Evolutionary conservation across 2,797 vertebrate genomes (phyloP).

Genomic region (Fistularia commersonii): DNA sequence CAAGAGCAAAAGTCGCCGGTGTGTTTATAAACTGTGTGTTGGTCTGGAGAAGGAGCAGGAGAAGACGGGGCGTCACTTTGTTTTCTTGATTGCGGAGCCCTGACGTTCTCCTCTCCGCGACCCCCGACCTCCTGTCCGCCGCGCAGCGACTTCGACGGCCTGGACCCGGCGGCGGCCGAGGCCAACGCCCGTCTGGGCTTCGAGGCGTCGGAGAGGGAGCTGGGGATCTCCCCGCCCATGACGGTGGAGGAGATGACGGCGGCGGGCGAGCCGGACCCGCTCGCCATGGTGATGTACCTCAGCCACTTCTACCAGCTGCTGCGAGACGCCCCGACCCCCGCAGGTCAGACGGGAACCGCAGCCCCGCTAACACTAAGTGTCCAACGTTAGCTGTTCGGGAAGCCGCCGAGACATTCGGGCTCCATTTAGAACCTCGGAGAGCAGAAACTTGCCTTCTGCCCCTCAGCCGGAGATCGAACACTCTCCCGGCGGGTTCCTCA

Average conservation of each 20-base stretch:
- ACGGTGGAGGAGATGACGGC: conserved; percentile 90
- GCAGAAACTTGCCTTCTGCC: no score
- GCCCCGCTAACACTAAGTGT: no score
- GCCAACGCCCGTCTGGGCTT: conserved; percentile 85
- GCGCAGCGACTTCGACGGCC: conserved; percentile 79
- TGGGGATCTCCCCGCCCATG: conserved; percentile 92
- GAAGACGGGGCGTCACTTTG: no score
- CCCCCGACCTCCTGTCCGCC: background rate
- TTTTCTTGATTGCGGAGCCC: no score
- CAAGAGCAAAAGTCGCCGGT: no score
- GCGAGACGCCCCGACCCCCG: conserved; percentile 77
- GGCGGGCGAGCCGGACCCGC: conserved; percentile 84
- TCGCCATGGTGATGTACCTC: conserved; percentile 97
- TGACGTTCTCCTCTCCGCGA: background rate
- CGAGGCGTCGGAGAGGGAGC: conserved; percentile 84
- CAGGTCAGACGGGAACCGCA: conserved; percentile 71
- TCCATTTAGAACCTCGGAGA: no score
- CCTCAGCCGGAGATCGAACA: no score
- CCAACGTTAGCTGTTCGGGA: no score
- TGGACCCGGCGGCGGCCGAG: conserved; percentile 79
- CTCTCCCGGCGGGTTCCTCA: no score
- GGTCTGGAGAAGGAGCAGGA: no score
- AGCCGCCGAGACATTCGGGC: no score
- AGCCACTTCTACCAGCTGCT: conserved; percentile 95
- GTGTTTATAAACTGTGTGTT: no score